Percentiles rank a stretch among this genome's conserved stretches.
Evolutionary conservation across 1,140 invertebrate genomes (phyloP).

Genomic region (Oncopodura yosiiana): DNA sequence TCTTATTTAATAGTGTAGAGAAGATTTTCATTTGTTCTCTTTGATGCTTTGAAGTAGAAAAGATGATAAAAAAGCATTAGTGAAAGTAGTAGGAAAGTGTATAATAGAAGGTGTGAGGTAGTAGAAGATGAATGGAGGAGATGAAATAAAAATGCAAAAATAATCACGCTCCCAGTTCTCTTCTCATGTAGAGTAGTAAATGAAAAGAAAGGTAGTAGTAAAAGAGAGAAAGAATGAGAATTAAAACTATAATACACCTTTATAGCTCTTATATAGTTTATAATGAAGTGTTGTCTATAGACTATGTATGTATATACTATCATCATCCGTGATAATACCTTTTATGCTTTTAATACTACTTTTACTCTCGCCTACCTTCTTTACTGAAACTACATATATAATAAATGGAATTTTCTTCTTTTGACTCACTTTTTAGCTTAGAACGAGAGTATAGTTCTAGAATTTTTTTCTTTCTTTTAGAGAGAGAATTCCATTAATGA

Average conservation of each 20-base stretch:
- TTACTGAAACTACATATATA: too few relatives aligned
- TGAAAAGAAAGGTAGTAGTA: conserved; percentile 7
- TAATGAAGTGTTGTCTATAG: too few relatives aligned
- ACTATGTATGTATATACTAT: too few relatives aligned
- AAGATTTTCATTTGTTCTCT: too few relatives aligned
- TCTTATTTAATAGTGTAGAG: too few relatives aligned
- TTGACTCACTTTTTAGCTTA: too few relatives aligned
- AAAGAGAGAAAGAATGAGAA: not conserved
- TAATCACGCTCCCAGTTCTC: conserved; percentile 16
- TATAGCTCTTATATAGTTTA: too few relatives aligned
- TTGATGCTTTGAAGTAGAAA: not conserved
- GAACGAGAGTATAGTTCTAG: too few relatives aligned
- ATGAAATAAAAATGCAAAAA: conserved; percentile 26
- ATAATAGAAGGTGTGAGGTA: not conserved
- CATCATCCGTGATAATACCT: too few relatives aligned
- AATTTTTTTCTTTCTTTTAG: conserved; percentile 28
- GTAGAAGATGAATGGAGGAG: conserved; percentile 10
- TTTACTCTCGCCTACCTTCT: too few relatives aligned
- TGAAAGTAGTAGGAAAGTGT: not conserved
- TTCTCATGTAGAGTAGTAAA: conserved; percentile 4
- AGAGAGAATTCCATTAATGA: conserved; percentile 35
- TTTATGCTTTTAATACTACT: conserved; percentile 8
- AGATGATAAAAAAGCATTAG: not conserved
- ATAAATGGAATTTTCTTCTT: too few relatives aligned
- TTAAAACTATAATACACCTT: not conserved